Conservation (phyloP, 2,113 vertebrate genomes). For the Ammodytes dubius region DNA sequence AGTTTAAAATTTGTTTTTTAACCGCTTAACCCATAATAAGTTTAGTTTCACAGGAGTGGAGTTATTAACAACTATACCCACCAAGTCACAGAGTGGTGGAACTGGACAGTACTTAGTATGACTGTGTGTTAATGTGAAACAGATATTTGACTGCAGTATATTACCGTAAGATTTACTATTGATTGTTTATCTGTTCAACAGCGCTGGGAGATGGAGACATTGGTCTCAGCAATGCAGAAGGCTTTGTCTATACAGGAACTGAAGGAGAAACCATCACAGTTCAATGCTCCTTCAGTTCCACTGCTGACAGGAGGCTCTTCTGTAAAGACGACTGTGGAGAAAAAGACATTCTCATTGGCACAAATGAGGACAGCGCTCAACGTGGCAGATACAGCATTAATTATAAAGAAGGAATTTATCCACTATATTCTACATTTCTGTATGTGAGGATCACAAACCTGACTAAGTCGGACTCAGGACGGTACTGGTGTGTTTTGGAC, state of each 20-base stretch:
- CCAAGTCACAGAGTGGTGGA: neutral
- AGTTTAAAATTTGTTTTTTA: too few species aligned
- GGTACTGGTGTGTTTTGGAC: neutral
- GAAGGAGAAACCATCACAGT: neutral
- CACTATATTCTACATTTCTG: neutral
- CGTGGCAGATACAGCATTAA: neutral
- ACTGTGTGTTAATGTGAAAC: neutral
- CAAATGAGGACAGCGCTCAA: accelerated
- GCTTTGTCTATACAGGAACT: accelerated
- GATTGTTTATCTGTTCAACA: neutral
- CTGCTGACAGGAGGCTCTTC: neutral
- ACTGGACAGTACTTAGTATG: neutral
- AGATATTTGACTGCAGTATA: neutral
- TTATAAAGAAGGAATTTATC: accelerated
- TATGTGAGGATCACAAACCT: slow-evolving; percentile 14
- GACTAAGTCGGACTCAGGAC: slow-evolving; percentile 21
- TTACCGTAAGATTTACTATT: neutral
- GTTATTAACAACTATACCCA: too few species aligned
- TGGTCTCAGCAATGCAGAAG: accelerated
- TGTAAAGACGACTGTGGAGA: accelerated
- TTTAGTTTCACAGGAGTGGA: too few species aligned
- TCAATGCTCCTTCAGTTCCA: accelerated
- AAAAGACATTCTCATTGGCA: slow-evolving; percentile 2
- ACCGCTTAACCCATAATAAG: too few species aligned
- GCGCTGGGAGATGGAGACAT: neutral